These are phyloP conservation scores for Crotalus horridus DNA, from an alignment of 2,113 vertebrate species.

Conservation along the genomic window DNA sequence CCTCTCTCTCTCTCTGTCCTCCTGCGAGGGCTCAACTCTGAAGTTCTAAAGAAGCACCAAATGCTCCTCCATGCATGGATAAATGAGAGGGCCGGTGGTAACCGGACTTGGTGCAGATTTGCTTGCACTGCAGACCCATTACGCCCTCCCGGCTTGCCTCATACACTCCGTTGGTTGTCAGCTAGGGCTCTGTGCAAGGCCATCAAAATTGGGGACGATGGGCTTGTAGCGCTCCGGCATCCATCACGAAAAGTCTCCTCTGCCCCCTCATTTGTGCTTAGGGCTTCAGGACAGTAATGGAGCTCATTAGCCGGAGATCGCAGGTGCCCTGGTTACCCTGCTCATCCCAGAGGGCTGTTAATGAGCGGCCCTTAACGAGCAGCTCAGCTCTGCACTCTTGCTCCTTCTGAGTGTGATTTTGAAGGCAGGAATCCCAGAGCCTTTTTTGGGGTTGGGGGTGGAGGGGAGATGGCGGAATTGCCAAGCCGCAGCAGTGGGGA, in stretches of 20 bases:
- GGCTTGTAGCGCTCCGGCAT: background rate
- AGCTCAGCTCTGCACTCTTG: constrained; percentile 31
- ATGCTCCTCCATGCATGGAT: background rate
- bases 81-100: background rate
- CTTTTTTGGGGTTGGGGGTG: background rate
- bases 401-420: constrained; percentile 40
- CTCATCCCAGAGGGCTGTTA: constrained; percentile 64
- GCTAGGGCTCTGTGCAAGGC: constrained; percentile 43
- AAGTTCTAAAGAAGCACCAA: background rate
- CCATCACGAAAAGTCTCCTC: background rate
- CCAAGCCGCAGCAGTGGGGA: background rate
- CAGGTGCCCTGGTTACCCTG: constrained; percentile 69
- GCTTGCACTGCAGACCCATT: background rate
- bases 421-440: constrained; percentile 29
- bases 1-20: too few relatives aligned
- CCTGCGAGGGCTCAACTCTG: background rate
- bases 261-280: constrained; percentile 36
- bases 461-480: background rate
- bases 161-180: constrained; percentile 25
- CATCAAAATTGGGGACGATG: constrained; percentile 8
- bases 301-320: constrained; percentile 71
- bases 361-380: constrained; percentile 70
- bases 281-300: constrained; percentile 61
- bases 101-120: background rate
- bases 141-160: background rate